Evolutionary conservation across 2,797 vertebrate species (phyloP), one percentile per base, ranked within the genome.

Genomic region (Sebastes vulpes): DNA sequence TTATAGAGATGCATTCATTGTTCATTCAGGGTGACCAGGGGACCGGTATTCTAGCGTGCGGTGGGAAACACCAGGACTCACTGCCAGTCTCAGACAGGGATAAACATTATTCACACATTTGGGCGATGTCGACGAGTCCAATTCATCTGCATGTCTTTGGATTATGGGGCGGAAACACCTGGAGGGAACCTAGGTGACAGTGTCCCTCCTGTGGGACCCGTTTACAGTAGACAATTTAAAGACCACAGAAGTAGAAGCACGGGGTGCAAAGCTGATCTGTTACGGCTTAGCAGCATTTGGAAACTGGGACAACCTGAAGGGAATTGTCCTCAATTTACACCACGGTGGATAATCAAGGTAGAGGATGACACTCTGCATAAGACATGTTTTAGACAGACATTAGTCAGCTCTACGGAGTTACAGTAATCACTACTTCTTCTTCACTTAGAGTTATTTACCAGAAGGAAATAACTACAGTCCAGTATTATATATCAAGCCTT

Each of bases 261-360:
- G 32, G 9, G 59, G 54, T 48, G 53, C 28, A 79, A 77, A 68
- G 75, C 73, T 48, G 75, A 84, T 86, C 57, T 61, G 72, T 73
- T 77, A 38, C 64, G 86, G 72, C 57, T 69, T 77, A 66, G 65
- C 63, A 42, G 67, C 35, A 12, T 71, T 76, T 46, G 26, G 68
- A 79, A 90, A 88, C 57, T 87, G 79, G 88, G 89, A 80, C 85
- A 86, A 77, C 75, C 86, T 79, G 79, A 73, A 74, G 66, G 85
- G 75, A 89, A 87, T 35, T 74, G 75, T 89, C 78, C 80, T 84
- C 83, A 85, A 89, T 89, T 89, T 80, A 84, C 74, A 77, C 74
- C 72, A 52, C 68, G 57, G 63, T 54, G 29, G 60, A 26, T 80
- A 73, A 90, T 81, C 18, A 54, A 57, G 32, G 68, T 63, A 54